Evolutionary conservation across 2,797 vertebrate genomes (phyloP), one percentile per base, ranked within the genome.

Genomic region (Tauraco hartlaubi): DNA sequence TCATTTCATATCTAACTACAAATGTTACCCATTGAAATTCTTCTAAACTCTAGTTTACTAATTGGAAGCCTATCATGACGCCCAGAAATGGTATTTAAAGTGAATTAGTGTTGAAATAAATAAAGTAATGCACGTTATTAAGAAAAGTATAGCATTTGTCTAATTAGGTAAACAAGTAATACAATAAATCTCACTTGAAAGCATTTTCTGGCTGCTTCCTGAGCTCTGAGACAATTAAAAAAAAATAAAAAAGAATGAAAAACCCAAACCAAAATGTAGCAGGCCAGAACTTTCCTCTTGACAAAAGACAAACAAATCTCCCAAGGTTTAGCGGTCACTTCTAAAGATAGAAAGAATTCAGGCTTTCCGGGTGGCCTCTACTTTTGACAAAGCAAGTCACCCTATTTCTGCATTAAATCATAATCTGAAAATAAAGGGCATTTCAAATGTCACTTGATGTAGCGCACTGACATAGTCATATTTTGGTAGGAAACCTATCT

Each of bases 351-450:
- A 74, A 86, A 59, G 71, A 59, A 67, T 63, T 76, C 75, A 78
- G 43, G 19, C 28, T 92, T 88, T 74, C 29, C 3, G 3, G 91
- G 46, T n/a, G 79, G 48, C 51, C 49, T 73, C n/a, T 11, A 3
- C 55, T 49, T 77, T 48, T 80, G 85, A 91, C 77, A 85, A 79
- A 96, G 51, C 35, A 81, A 91, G 41, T 67, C 64, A 58, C 75
- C 29, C 74, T 28, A 11, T 46, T 83, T 69, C 91, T 89, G 61
- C 43, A 59, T 85, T 80, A 89, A 96, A 91, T 76, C 88, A 62
- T 33, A 78, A 87, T 39, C 88, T 56, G 87, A 75, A 93, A 94
- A 93, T 35, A 95, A 97, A 94, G 83, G 77, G 66, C 84, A 91
- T 89, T 96, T 95, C 73, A 94, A 97, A 91, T 74, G 87, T 68